Base-by-base conservation (phyloP, 2,113 vertebrate species). In the Chinchilla lanigera region DNA sequence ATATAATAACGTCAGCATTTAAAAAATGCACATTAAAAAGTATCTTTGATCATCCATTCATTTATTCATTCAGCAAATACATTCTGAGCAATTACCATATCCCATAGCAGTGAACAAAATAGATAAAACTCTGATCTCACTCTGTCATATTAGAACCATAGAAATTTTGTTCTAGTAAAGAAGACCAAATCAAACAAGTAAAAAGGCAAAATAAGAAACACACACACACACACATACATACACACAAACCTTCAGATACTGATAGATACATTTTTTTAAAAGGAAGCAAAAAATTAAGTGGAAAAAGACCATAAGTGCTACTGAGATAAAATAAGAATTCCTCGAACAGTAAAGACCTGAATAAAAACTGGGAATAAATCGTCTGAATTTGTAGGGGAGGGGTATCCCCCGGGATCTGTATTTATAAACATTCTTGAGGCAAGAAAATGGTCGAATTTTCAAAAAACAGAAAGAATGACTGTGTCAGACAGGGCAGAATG, bases 11-110 rank as follows among this genome's bases (percentile, higher is more conserved):
- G 35, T 63, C 16, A 92, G 47, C 16, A 67, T 80, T 89, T 94
- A 86, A 81, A 82, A 82, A 91, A 82, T 5, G 86, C 26, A 50
- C 58, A 73, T 92, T 52, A 22, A 60, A 89, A 95, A 82, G 56
- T 61, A n/a, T 80, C 14, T 92, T 44, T 63, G 4, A 35, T 58
- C 12, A 58, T 30, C 1, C 30, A 80, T 85, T 94, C 19, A 91
- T 86, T 87, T 56, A 82, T 87, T 75, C 63, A 41, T 41, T 89
- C 61, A 52, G 65, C 47, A 52, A 85, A 30, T 80, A 73, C 65
- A 80, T 92, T 71, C 44, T 88, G 28, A 78, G 9, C 6, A 95
- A 95, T 35, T 89, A 54, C 60, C 14, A 44, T 41, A 58, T 60
- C 7, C 35, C 52, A n/a, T 1, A 26, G 26, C 61, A 60, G 16